Base-by-base conservation (phyloP, 1,140 invertebrate species). In the Hyphantria cunea region DNA sequence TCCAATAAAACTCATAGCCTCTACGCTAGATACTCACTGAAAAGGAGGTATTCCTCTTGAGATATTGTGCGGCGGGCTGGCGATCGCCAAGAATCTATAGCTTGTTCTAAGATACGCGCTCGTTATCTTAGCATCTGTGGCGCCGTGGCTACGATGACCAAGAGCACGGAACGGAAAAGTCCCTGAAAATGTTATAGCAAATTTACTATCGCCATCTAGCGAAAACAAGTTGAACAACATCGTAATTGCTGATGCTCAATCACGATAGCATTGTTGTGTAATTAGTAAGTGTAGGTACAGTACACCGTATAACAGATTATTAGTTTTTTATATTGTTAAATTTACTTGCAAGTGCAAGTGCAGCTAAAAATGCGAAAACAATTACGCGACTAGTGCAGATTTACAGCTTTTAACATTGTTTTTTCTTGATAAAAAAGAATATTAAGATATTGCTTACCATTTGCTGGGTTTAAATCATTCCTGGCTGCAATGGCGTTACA, bases 401-500 rank as follows among this genome's bases (percentile, higher is more conserved):
- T 3, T 25, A 25, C n/a, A n/a, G n/a, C n/a, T n/a, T 25, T 25
- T 25, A 1, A 25, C 5, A 25, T 25, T 5, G 17, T 25, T 25
- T 25, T 25, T 25, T 25, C 5, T 25, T 25, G 17, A 25, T 25
- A 25, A 25, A 25, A 25, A 25, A 25, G 17, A 1, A 25, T n/a
- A 5, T 25, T 25, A 25, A 5, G 1, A 25, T 25, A 25, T 25
- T 25, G 17, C 42, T 71, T 54, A 89, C 95, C 95, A 70, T 93
- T 93, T 3, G 86, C 90, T 0, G 93, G 93, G 84, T 96, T 96
- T 39, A 96, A 88, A 82, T 96, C 95, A 84, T 92, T 92, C 47
- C 95, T 82, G 11, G 95, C 93, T 17, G 95, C 93, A 71, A 96
- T 95, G 31, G 93, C 94, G 86, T 95, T 95, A 82, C 94, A 94